Evolutionary conservation across 2,888 invertebrate genomes (phyloP).

Genomic region (Papilio elwesi): DNA sequence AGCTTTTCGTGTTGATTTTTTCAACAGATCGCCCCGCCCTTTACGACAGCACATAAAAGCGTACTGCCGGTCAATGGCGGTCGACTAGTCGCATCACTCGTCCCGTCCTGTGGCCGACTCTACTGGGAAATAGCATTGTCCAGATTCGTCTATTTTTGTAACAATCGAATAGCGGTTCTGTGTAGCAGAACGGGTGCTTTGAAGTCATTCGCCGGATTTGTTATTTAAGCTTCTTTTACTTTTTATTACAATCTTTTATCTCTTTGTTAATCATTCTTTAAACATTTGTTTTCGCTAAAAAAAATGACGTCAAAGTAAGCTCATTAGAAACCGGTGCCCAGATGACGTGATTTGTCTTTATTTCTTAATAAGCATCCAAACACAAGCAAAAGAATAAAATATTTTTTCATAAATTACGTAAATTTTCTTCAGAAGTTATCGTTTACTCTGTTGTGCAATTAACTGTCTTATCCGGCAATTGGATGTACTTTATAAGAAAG

Average conservation of each 20-base stretch:
- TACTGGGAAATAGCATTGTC: constrained; percentile 45
- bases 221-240: constrained; percentile 13
- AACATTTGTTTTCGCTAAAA: neutral
- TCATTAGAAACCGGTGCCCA: too few relatives aligned
- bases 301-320: neutral
- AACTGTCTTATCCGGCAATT: neutral
- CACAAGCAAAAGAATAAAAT: neutral
- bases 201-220: constrained; percentile 29
- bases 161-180: constrained; percentile 37
- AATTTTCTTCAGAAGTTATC: neutral
- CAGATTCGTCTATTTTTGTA: constrained; percentile 46
- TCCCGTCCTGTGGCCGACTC: constrained; percentile 41
- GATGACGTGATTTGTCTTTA: neutral
- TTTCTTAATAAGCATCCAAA: neutral
- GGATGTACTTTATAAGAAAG: neutral
- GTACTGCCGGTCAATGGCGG: constrained; percentile 63
- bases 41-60: constrained; percentile 71
- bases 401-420: neutral
- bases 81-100: constrained; percentile 51
- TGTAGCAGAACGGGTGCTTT: constrained; percentile 26
- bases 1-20: constrained; percentile 57
- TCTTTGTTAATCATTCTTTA: neutral
- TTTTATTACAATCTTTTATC: neutral
- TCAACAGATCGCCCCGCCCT: constrained; percentile 57
- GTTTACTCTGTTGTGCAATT: neutral